These are phyloP conservation scores for Pangasianodon hypophthalmus DNA, from an alignment of 2,113 vertebrate genomes.

Conservation along the genomic window DNA sequence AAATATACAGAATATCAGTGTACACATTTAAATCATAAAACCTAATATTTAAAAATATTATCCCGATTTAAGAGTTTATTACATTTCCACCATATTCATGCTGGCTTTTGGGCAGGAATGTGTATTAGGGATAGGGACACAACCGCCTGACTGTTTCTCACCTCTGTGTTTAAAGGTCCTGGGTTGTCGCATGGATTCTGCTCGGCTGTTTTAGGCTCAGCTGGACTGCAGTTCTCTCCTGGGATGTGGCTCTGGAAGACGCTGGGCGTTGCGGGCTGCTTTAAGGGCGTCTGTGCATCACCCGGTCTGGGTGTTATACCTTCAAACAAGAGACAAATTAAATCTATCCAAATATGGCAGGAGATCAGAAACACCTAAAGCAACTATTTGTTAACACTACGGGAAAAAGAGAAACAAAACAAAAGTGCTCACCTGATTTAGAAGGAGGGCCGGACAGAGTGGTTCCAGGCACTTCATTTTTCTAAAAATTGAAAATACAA, in stretches of 20 bases:
- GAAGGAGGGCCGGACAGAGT: slow-evolving; percentile 45
- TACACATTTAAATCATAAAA: neutral
- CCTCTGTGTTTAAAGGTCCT: slow-evolving; percentile 65
- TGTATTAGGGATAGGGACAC: neutral
- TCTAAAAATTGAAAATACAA: slow-evolving; percentile 40
- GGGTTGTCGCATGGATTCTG: neutral
- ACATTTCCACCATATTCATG: neutral
- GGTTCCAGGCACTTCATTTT: slow-evolving; percentile 58
- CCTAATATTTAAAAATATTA: neutral
- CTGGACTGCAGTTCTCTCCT: slow-evolving; percentile 55
- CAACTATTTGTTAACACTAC: neutral
- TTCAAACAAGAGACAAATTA: neutral
- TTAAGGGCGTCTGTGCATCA: slow-evolving; percentile 30
- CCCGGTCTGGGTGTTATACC: neutral
- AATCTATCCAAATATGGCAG: neutral
- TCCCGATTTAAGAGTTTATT: neutral
- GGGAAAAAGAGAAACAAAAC: neutral
- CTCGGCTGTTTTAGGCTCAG: slow-evolving; percentile 47
- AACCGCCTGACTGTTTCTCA: slow-evolving; percentile 32
- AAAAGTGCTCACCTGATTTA: slow-evolving; percentile 45
- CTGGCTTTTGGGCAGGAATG: neutral
- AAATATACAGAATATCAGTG: too few species aligned
- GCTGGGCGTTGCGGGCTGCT: slow-evolving; percentile 45
- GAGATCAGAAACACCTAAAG: neutral
- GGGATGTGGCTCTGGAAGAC: slow-evolving; percentile 54